Conservation (phyloP, 2,888 invertebrate species). For the Zaprionus lineosus region DNA sequence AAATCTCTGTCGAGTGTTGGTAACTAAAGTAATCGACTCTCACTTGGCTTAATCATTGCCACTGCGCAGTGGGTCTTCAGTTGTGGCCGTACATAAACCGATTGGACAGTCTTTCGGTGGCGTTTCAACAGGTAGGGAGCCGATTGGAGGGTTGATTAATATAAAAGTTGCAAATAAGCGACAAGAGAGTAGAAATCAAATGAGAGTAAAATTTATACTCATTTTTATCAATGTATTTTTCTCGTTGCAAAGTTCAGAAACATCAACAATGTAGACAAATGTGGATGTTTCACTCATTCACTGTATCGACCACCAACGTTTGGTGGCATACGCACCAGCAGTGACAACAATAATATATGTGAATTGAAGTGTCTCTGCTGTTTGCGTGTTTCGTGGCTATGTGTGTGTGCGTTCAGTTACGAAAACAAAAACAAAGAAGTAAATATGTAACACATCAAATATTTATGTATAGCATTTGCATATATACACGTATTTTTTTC, state of each 20-base stretch:
- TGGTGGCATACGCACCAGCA: conserved; percentile 28
- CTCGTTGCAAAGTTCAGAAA: conserved; percentile 46
- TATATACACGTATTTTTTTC: neutral
- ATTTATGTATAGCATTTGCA: neutral
- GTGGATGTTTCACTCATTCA: conserved; percentile 4
- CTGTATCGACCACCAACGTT: conserved; percentile 22
- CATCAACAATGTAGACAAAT: conserved; percentile 3
- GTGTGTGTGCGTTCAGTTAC: conserved; percentile 12
- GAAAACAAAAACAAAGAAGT: conserved; percentile 45
- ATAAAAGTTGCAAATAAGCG: conserved; percentile 7
- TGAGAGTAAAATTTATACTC: conserved; percentile 8
- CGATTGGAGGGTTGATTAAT: conserved; percentile 3
- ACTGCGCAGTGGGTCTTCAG: conserved; percentile 35
- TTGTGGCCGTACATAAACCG: conserved; percentile 10
- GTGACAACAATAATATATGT: conserved; percentile 27
- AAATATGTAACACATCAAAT: conserved; percentile 10
- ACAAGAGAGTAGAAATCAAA: neutral
- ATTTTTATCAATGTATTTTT: conserved; percentile 10
- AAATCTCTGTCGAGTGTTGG: conserved; percentile 28
- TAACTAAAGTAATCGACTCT: conserved; percentile 17
- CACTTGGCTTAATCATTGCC: conserved; percentile 21
- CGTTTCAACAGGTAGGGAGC: conserved; percentile 35
- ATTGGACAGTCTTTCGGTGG: neutral
- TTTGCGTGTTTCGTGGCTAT: too few species aligned
- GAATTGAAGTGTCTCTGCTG: conserved; percentile 6